Conservation (phyloP, 2,888 invertebrate species). For the Eupithecia vulgata region DNA sequence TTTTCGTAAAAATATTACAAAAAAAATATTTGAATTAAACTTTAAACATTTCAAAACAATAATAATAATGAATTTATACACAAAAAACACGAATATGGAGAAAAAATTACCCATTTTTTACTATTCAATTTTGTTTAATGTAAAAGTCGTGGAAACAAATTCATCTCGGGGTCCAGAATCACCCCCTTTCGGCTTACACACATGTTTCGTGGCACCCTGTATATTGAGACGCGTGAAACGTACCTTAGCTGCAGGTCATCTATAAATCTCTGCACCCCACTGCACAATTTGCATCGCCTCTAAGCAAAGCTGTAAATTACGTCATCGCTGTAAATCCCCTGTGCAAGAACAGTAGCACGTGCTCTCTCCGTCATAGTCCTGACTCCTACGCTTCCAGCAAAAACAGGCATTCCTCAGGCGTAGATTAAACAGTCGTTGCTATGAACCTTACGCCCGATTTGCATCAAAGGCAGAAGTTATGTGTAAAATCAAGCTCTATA, state of each 20-base stretch:
- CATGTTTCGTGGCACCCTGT: too few species aligned
- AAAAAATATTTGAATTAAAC: too few species aligned
- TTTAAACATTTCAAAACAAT: too few species aligned
- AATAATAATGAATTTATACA: too few species aligned
- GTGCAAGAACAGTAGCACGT: conserved; percentile 26
- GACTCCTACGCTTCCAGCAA: conserved; percentile 30
- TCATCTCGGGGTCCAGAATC: too few species aligned
- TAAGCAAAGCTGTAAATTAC: conserved; percentile 18
- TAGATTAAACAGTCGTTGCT: conserved; percentile 19
- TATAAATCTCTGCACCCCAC: conserved; percentile 7
- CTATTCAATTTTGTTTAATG: too few species aligned
- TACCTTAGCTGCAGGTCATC: background rate
- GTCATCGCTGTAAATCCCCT: conserved; percentile 18
- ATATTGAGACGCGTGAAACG: background rate
- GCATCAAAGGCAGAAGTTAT: background rate
- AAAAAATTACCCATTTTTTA: too few species aligned
- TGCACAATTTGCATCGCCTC: conserved; percentile 19
- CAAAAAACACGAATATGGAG: too few species aligned
- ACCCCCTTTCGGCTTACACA: too few species aligned
- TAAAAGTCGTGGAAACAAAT: too few species aligned
- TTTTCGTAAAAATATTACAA: too few species aligned
- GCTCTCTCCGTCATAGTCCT: conserved; percentile 19
- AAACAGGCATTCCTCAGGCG: conserved; percentile 17
- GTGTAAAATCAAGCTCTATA: background rate
- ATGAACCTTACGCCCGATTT: conserved; percentile 2